These are phyloP conservation scores for Enteromius mattozi DNA, from an alignment of 2,797 vertebrate genomes.

Conservation along the genomic window DNA sequence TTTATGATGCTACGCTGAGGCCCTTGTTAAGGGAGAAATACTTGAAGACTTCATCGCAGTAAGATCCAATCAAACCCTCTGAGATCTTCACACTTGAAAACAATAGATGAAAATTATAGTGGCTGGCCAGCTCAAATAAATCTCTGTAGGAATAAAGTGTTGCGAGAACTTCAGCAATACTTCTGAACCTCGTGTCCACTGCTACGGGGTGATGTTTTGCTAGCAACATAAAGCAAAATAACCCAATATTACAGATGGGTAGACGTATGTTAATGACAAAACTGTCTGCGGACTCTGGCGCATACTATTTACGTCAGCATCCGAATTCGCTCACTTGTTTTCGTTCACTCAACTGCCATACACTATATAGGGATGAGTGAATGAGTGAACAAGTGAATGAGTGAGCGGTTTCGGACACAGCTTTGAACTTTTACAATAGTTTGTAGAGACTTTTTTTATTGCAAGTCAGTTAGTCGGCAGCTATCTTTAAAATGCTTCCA, in stretches of 20 bases:
- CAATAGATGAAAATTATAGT: neutral
- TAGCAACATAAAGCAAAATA: neutral
- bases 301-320: no score
- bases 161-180: neutral
- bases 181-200: neutral
- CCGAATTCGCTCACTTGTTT: no score
- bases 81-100: slow-evolving; percentile 22
- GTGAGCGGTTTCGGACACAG: no score
- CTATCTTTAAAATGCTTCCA: neutral
- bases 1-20: slow-evolving; percentile 6
- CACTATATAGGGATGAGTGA: no score
- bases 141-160: neutral
- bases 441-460: neutral
- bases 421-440: neutral
- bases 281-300: no score
- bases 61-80: slow-evolving; percentile 5
- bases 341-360: no score
- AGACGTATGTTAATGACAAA: no score
- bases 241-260: no score
- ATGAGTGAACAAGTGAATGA: no score
- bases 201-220: neutral
- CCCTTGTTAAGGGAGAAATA: slow-evolving; percentile 11
- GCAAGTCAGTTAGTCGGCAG: neutral
- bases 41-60: neutral
- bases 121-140: neutral